Conservation (phyloP, 2,113 vertebrate species). For the Colossoma macropomum region DNA sequence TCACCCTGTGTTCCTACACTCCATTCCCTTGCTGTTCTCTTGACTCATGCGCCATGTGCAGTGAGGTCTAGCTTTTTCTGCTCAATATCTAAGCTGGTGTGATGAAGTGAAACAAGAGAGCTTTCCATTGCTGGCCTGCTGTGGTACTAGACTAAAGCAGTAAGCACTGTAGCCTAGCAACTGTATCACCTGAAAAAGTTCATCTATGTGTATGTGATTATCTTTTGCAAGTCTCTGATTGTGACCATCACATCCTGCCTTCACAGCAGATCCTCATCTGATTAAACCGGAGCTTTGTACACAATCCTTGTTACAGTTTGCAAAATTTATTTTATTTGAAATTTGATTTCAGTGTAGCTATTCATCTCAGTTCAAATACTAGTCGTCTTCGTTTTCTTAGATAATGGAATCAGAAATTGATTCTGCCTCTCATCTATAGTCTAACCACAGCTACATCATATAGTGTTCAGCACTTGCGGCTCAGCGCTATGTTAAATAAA, state of each 20-base stretch:
- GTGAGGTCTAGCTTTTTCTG: not conserved
- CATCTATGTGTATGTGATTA: not conserved
- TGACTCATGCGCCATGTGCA: not conserved
- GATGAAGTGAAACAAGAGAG: not conserved
- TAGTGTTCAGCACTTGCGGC: not conserved
- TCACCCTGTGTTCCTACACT: not conserved
- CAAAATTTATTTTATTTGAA: not conserved
- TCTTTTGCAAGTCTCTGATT: not conserved
- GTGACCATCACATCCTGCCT: not conserved
- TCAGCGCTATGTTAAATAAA: not conserved
- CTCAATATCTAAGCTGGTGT: not conserved
- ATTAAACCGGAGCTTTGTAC: not conserved
- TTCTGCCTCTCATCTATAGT: not conserved
- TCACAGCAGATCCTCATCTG: not conserved
- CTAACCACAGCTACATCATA: not conserved
- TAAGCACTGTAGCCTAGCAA: slow-evolving; percentile 18
- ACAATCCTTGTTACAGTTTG: not conserved
- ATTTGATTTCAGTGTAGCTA: not conserved
- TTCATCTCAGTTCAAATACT: not conserved
- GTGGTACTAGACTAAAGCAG: slow-evolving; percentile 16
- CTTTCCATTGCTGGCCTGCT: not conserved
- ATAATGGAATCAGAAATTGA: slow-evolving; percentile 9
- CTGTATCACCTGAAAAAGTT: not conserved
- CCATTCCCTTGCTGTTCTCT: not conserved
- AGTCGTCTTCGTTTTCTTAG: not conserved